These are phyloP conservation scores for Pungitius pungitius DNA, from an alignment of 2,113 vertebrate genomes.

Conservation along the genomic window DNA sequence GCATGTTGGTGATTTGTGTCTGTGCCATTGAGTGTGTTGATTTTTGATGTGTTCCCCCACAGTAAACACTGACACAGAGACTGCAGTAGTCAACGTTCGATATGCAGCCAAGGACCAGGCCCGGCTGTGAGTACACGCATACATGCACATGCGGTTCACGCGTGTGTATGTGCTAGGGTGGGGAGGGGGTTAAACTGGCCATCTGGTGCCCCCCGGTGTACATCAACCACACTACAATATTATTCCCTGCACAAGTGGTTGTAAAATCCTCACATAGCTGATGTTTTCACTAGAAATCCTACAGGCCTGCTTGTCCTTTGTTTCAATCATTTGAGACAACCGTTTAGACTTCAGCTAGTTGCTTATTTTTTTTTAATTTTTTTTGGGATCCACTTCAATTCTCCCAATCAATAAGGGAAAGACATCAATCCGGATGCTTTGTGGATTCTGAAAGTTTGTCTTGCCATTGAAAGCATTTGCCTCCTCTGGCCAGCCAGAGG, in stretches of 20 bases:
- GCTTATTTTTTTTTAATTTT: too few species aligned
- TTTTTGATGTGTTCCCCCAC: slow-evolving; percentile 43
- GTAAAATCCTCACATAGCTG: slow-evolving; percentile 10
- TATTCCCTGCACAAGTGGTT: slow-evolving; percentile 17
- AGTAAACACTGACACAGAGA: slow-evolving; percentile 99
- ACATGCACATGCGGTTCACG: not conserved
- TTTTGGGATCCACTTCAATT: not conserved
- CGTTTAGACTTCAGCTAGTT: too few species aligned
- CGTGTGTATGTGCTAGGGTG: not conserved
- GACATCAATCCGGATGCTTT: not conserved
- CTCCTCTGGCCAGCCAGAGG: not conserved
- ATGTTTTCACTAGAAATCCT: slow-evolving; percentile 20
- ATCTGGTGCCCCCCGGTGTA: slow-evolving; percentile 75
- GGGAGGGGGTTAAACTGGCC: slow-evolving; percentile 52
- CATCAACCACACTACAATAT: slow-evolving; percentile 38
- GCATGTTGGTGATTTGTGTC: not conserved
- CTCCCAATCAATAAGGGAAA: not conserved
- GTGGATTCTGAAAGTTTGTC: not conserved
- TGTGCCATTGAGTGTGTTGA: not conserved
- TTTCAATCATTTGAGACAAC: too few species aligned
- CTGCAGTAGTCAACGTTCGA: slow-evolving; percentile 97
- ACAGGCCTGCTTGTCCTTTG: not conserved
- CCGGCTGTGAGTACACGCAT: slow-evolving; percentile 89
- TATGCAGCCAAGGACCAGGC: slow-evolving; percentile 96
- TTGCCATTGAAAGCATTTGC: not conserved